A percentile compares a stretch with the other conserved stretches of the same genome.
These are phyloP conservation scores for Grammomys surdaster DNA, from an alignment of 2,113 vertebrate species.

Conservation along the genomic window DNA sequence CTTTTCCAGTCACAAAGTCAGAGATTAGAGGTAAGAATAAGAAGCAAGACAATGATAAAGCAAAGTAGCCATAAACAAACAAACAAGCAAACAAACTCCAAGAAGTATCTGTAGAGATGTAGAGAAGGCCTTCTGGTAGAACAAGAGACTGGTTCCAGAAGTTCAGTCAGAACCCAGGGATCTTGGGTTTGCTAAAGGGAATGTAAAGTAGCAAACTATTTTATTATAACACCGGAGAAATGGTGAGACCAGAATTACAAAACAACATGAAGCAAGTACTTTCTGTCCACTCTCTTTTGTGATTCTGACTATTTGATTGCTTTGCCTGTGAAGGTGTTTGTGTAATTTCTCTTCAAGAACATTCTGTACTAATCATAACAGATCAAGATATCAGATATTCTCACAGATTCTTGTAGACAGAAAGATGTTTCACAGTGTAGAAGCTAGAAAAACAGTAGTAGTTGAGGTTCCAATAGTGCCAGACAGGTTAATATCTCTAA, in stretches of 20 bases:
- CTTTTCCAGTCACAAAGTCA: neutral
- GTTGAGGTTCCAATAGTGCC: neutral
- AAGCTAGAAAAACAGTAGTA: conserved; percentile 8
- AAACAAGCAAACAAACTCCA: neutral
- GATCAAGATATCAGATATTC: neutral
- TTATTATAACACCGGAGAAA: neutral
- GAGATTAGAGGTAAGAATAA: neutral
- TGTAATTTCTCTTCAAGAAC: neutral
- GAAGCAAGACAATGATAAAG: neutral
- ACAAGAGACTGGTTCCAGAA: neutral
- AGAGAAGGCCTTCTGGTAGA: neutral
- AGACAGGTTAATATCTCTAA: neutral
- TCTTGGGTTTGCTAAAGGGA: neutral
- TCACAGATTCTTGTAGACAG: neutral
- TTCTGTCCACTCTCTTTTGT: neutral
- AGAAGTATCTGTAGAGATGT: neutral
- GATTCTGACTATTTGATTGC: neutral
- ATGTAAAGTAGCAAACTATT: neutral
- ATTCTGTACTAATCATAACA: neutral
- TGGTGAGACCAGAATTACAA: neutral
- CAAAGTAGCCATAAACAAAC: neutral
- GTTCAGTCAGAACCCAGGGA: neutral
- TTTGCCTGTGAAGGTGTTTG: neutral
- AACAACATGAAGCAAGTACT: neutral
- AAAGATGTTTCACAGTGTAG: neutral